Base-by-base conservation (phyloP, 2,797 vertebrate species). In the Pyrocephalus nanus region DNA sequence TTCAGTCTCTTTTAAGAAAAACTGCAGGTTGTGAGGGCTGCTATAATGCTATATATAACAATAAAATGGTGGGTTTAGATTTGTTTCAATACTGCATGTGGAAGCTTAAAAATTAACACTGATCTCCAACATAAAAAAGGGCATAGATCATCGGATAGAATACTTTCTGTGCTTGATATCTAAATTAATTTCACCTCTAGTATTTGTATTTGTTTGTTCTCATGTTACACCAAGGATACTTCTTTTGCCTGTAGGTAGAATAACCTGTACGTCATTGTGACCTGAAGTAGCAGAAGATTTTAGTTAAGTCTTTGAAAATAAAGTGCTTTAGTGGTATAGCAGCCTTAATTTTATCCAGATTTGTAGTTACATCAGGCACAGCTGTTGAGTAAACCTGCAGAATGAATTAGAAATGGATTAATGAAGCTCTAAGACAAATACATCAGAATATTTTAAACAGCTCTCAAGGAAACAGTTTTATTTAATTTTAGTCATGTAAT, bases 341-440 rank as follows among this genome's bases (percentile, higher is more conserved):
- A 80, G 88, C 94, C 95, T 94, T 96, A 84, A 94, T 96, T 97
- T 97, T 91, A 95, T 94, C 91, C 94, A 88, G 95, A 96, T 95
- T 96, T 96, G 94, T 92, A 95, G 92, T 95, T 95, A 85, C 91
- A 94, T 96, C 84, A 45, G 88, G 75, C 94, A 83, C 94, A 97
- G 96, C 90, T 97, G 97, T 96, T 96, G 90, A 95, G 53, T 95
- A 97, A 97, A 97, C 95, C 96, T 96, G 91, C 86, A 95, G 96
- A 96, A 95, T 97, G 94, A 96, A 96, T 95, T 96, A 97, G 95
- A 92, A 96, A 95, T 91, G 94, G 96, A 96, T 97, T 97, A 95
- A 96, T 95, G 95, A 96, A 97, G 79, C 91, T 88, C 90, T 93
- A 93, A 94, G 94, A 95, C 74, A 97, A 96, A 96, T 96, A 71